A percentile compares a stretch with the other conserved stretches of the same genome.
Evolutionary conservation across 2,888 invertebrate species (phyloP).

Genomic region (Strigamia crassipes): DNA sequence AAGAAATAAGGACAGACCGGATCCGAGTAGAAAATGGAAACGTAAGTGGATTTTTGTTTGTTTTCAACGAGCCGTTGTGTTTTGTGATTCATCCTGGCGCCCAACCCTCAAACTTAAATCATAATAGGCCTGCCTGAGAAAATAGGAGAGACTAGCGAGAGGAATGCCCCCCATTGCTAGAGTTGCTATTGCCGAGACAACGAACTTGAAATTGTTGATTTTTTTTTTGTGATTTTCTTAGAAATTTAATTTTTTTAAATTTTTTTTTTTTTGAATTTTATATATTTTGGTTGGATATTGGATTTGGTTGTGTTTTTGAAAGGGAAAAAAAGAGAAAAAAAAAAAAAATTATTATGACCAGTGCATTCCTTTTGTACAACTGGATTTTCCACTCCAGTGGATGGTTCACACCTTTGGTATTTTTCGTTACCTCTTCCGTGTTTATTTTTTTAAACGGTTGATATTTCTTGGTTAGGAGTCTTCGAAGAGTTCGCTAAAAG

Average conservation of each 20-base stretch:
- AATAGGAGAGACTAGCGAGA: neutral
- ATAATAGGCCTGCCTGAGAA: conserved; percentile 10
- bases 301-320: no score
- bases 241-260: no score
- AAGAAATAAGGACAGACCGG: neutral
- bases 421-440: conserved; percentile 1
- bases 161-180: neutral
- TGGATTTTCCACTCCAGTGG: conserved; percentile 1
- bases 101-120: neutral
- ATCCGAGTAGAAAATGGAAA: neutral
- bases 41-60: neutral
- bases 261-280: neutral
- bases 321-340: no score
- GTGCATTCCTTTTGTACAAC: conserved; percentile 1
- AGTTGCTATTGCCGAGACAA: neutral
- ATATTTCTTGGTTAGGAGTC: no score
- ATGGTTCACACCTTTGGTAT: neutral
- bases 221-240: no score
- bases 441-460: neutral
- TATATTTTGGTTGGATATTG: no score
- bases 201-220: no score
- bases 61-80: neutral
- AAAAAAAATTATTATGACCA: no score
- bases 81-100: neutral
- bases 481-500: no score